These are phyloP conservation scores for Synergus itoensis DNA, from an alignment of 2,888 invertebrate genomes.

Conservation along the genomic window DNA sequence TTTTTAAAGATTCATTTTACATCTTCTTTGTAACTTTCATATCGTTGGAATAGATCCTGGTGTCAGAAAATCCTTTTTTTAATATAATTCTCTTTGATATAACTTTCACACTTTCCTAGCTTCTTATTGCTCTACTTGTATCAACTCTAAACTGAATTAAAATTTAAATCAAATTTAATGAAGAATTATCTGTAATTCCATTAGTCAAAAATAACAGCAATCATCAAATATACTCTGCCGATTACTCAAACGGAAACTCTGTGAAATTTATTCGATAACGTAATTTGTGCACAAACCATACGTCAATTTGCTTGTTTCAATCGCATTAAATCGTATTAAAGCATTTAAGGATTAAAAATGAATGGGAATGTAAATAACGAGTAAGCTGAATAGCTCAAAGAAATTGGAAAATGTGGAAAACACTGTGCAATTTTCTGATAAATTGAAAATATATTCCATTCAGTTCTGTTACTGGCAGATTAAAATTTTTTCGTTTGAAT, in stretches of 20 bases:
- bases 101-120: not conserved
- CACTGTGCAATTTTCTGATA: not conserved
- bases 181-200: not conserved
- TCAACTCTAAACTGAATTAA: not conserved
- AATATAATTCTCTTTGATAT: not conserved
- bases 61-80: not conserved
- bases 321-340: slow-evolving; percentile 1
- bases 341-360: slow-evolving; percentile 25
- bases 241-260: slow-evolving; percentile 8
- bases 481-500: not conserved
- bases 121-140: not conserved
- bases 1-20: not conserved
- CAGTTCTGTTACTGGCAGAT: not conserved
- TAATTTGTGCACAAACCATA: not conserved
- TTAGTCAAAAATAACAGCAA: not conserved
- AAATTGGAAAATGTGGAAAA: not conserved
- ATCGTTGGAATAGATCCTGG: not conserved
- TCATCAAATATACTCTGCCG: not conserved
- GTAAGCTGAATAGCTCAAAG: not conserved
- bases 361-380: slow-evolving; percentile 27
- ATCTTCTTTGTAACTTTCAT: not conserved
- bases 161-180: not conserved
- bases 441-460: not conserved
- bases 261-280: slow-evolving; percentile 15
- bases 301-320: not conserved